Evolutionary conservation across 2,797 vertebrate species (phyloP).

Genomic region (Etheostoma perlongum): DNA sequence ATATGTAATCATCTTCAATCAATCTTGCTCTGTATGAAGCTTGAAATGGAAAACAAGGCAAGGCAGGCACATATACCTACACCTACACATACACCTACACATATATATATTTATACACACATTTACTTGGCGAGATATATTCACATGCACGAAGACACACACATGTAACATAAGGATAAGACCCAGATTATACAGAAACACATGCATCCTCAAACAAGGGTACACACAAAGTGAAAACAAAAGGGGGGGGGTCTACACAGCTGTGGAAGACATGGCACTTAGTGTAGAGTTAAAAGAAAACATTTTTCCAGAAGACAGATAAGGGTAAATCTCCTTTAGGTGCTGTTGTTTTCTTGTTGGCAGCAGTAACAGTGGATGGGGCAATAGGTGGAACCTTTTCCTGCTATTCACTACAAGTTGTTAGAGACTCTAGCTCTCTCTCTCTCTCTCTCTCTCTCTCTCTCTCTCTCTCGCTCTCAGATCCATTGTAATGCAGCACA

Average conservation of each 20-base stretch:
- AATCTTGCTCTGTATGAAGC: slow-evolving; percentile 15
- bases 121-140: not conserved
- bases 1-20: not conserved
- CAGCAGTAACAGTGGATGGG: slow-evolving; percentile 27
- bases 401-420: slow-evolving; percentile 70
- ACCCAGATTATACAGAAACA: slow-evolving; percentile 16
- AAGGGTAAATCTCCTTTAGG: slow-evolving; percentile 7
- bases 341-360: slow-evolving; percentile 36
- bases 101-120: not conserved
- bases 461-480: slow-evolving; percentile 44
- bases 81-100: too few species aligned
- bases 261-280: slow-evolving; percentile 5
- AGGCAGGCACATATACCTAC: not conserved
- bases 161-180: not conserved
- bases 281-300: slow-evolving; percentile 25
- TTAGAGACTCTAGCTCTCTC: slow-evolving; percentile 33
- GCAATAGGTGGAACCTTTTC: slow-evolving; percentile 59
- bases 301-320: slow-evolving; percentile 17
- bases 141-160: not conserved
- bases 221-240: slow-evolving; percentile 7
- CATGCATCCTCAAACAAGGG: slow-evolving; percentile 6
- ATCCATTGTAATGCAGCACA: slow-evolving; percentile 83
- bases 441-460: slow-evolving; percentile 26
- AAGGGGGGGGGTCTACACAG: not conserved
- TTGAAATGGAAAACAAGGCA: slow-evolving; percentile 20